Evolutionary conservation across 2,113 vertebrate genomes (phyloP), one percentile per base, ranked within the genome.

Genomic region (Procavia capensis): DNA sequence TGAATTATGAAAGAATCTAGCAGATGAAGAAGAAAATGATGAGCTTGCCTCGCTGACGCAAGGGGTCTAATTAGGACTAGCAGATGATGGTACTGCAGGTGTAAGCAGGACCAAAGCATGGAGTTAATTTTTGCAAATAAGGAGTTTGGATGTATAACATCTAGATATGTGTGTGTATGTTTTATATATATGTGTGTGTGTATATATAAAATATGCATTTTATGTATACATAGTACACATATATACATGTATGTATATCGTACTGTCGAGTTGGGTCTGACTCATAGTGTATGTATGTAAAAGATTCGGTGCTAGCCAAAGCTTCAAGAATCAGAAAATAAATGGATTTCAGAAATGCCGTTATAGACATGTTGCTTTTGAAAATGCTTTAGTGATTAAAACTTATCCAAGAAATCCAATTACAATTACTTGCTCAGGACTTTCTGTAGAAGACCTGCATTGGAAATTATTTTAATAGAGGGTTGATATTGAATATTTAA

Each of bases 261-360:
- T n/a, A n/a, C n/a, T n/a, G n/a, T n/a, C n/a, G n/a, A n/a, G n/a
- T n/a, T n/a, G n/a, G n/a, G n/a, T n/a, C n/a, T n/a, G n/a, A n/a
- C n/a, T n/a, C n/a, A n/a, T n/a, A n/a, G n/a, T n/a, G n/a, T n/a
- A n/a, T n/a, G n/a, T n/a, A n/a, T n/a, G n/a, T n/a, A n/a, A n/a
- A 86, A 61, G 61, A 90, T 95, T 86, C 57, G 16, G 25, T 92
- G 25, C 45, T 84, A 31, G 24, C 29, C 39, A 74, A 41, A 90
- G 31, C 27, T 72, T 47, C 16, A 90, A 88, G 54, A 94, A 90
- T 82, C 75, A 86, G 50, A 85, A 85, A 91, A 47, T 94, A 92
- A 92, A n/a, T 89, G n/a, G 9, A 61, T 84, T 92, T 96, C 82
- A 74, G 39, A 94, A 94, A 87, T 95, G 63, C 31, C 64, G 36